Evolutionary conservation across 2,888 invertebrate species (phyloP), one percentile per base, ranked within the genome.

Genomic region (Teleiodes luculella): DNA sequence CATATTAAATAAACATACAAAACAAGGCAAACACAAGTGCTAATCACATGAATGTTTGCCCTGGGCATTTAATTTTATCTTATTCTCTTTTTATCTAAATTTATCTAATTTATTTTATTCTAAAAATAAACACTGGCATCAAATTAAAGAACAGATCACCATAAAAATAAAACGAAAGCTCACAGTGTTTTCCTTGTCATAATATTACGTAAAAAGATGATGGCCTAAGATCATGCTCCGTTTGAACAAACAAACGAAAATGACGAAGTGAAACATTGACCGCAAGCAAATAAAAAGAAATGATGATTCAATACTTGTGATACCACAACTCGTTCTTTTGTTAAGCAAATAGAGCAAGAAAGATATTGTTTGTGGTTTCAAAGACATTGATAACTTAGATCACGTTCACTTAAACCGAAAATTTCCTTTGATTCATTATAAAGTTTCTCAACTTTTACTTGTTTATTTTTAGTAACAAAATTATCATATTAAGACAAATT

Each of bases 321-420:
- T 65, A 67, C 56, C 57, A 56, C 51, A 57, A 53, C 24, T 24
- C 3, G n/a, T 57, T 63, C 11, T 18, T 8, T 41, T 72, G 67
- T 67, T 66, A 63, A 65, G 56, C 60, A 74, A 78, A 73, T 71
- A 69, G 74, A 78, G 68, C 69, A 74, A 66, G 63, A 52, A 51
- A 43, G 48, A 59, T 46, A 57, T 58, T 30, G 46, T 14, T 16
- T 41, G 20, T 16, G 39, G 39, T 39, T 39, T 39, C 7, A 18
- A 14, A n/a, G 6, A 10, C 13, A 36, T 33, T 33, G 33, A 8
- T 33, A 8, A 45, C 52, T 52, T 58, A 50, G 51, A 57, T 58
- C 61, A 65, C 64, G 61, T 45, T 57, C 58, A 53, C 49, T 53
- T 52, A 58, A 60, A 54, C 51, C 48, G 28, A 52, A 45, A 50